Evolutionary conservation across 2,797 vertebrate genomes (phyloP).

Genomic region (Pseudomugil gertrudae): DNA sequence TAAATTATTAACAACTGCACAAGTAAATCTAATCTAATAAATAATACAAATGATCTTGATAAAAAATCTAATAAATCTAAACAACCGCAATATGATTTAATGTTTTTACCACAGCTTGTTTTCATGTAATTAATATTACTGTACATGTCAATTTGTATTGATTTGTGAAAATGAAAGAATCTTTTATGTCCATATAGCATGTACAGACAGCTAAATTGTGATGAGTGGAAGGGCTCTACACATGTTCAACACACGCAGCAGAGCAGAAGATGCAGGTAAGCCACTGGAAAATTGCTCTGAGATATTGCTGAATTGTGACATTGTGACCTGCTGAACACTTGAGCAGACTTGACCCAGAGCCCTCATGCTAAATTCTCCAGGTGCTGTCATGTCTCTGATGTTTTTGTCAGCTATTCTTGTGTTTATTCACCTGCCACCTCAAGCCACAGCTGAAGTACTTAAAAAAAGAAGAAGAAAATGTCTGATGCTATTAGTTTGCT

Average conservation of each 20-base stretch:
- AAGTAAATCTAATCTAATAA: no score
- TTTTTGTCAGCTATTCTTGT: slow-evolving; percentile 52
- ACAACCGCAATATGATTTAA: not conserved
- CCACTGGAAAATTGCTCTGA: slow-evolving; percentile 27
- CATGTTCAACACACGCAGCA: slow-evolving; percentile 64
- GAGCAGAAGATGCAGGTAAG: slow-evolving; percentile 80
- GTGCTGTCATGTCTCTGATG: slow-evolving; percentile 53
- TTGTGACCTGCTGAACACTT: slow-evolving; percentile 36
- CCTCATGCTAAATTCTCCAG: slow-evolving; percentile 42
- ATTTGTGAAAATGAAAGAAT: not conserved
- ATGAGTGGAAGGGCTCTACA: slow-evolving; percentile 76
- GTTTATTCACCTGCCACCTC: slow-evolving; percentile 70
- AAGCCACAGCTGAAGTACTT: slow-evolving; percentile 57
- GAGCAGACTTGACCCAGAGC: slow-evolving; percentile 51
- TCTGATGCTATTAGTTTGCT: slow-evolving; percentile 38
- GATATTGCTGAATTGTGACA: slow-evolving; percentile 35
- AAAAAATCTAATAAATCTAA: not conserved
- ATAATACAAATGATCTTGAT: no score
- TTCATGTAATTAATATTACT: slow-evolving; percentile 6
- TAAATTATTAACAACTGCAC: no score
- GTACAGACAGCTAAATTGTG: slow-evolving; percentile 51
- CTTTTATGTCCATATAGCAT: slow-evolving; percentile 3
- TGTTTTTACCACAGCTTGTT: not conserved
- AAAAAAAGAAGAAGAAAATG: slow-evolving; percentile 22
- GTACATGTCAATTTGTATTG: slow-evolving; percentile 1